Evolutionary conservation across 1,140 invertebrate genomes (phyloP).

Genomic region (Leptestheria dahalacensis): DNA sequence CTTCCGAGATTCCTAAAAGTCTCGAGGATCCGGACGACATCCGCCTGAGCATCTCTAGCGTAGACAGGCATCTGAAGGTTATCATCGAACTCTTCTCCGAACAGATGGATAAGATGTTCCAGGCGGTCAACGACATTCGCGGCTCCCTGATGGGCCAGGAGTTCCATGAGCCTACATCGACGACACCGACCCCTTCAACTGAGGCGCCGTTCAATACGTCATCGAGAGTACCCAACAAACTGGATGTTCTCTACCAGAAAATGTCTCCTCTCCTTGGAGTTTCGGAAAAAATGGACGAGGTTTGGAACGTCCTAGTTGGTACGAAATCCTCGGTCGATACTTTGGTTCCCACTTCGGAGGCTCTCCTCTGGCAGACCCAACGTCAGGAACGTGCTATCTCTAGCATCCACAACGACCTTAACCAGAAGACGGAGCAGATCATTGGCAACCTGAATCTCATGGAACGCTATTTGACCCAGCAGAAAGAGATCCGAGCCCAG

Average conservation of each 20-base stretch:
- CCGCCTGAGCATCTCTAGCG: slow-evolving; percentile 47
- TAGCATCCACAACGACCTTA: slow-evolving; percentile 67
- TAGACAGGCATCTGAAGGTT: slow-evolving; percentile 66
- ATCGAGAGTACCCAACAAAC: slow-evolving; percentile 40
- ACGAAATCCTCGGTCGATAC: slow-evolving; percentile 71
- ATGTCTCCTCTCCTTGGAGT: slow-evolving; percentile 68
- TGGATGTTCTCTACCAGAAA: slow-evolving; percentile 56
- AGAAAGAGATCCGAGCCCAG: slow-evolving; percentile 1
- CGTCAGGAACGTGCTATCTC: slow-evolving; percentile 70
- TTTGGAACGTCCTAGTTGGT: slow-evolving; percentile 72
- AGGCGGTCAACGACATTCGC: slow-evolving; percentile 56
- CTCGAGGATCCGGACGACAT: slow-evolving; percentile 1
- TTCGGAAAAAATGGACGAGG: slow-evolving; percentile 74
- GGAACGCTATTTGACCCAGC: slow-evolving; percentile 47
- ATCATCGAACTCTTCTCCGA: slow-evolving; percentile 67
- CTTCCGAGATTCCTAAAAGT: background rate
- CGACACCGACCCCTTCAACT: background rate
- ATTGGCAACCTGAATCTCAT: slow-evolving; percentile 73
- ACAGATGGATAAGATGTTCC: slow-evolving; percentile 55
- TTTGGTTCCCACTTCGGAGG: slow-evolving; percentile 66
- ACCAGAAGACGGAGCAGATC: slow-evolving; percentile 65
- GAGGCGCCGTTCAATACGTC: slow-evolving; percentile 28
- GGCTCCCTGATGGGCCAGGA: slow-evolving; percentile 1
- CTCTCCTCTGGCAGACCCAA: slow-evolving; percentile 65
- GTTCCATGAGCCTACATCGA: slow-evolving; percentile 2